A percentile compares a stretch with the other conserved stretches of the same genome.
phyloP scores from a whole-genome alignment of 2,113 vertebrate genomes.

The Mormyrus iriodes region DNA sequence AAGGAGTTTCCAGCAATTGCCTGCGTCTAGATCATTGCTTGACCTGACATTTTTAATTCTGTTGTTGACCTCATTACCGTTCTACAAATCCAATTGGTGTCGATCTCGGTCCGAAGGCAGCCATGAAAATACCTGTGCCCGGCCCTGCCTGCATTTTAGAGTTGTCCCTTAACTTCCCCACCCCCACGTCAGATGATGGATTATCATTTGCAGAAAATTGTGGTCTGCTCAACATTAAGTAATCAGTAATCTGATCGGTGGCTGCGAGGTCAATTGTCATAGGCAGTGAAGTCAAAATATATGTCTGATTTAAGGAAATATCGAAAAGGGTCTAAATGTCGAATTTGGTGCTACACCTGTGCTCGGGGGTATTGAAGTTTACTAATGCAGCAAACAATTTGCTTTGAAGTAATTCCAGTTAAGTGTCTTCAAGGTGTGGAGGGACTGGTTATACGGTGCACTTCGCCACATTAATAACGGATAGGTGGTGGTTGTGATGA shows the following conservation, averaged over 20 bases:
- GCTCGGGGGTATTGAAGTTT: not conserved
- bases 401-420: constrained; percentile 1
- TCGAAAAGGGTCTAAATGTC: not conserved
- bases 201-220: constrained; percentile 1
- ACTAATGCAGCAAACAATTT: not conserved
- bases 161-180: not conserved
- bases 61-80: not conserved
- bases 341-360: not conserved
- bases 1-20: not conserved
- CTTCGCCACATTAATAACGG: not conserved
- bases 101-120: not conserved
- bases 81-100: not conserved
- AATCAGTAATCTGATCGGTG: not conserved
- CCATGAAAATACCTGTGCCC: not conserved
- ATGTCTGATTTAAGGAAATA: not conserved
- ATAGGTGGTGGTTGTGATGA: not conserved
- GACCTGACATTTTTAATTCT: constrained; percentile 4
- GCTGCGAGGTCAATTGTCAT: not conserved
- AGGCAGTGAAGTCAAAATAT: not conserved
- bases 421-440: not conserved
- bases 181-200: not conserved
- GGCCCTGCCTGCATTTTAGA: not conserved
- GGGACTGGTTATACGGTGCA: not conserved
- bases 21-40: not conserved
- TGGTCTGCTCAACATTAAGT: not conserved